Evolutionary conservation across 2,113 vertebrate species (phyloP), one percentile per base, ranked within the genome.

Genomic region (Equus quagga): DNA sequence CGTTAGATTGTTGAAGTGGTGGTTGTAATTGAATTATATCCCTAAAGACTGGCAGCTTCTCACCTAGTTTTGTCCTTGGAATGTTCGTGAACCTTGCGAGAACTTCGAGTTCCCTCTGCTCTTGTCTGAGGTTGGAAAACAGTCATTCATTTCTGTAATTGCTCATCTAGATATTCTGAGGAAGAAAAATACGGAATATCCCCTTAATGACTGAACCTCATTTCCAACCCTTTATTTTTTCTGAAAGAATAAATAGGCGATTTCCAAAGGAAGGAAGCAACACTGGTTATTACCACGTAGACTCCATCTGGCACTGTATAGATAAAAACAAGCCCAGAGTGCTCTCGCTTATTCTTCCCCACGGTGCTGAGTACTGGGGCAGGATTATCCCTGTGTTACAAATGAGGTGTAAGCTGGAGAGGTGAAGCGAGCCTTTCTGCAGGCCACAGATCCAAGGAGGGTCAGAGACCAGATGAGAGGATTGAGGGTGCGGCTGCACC

Each of bases 311-410:
- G 95, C 84, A 46, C 60, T 49, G 36, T 69, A 44, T n/a, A 95
- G 92, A 95, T 88, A 79, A 78, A 96, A 96, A 85, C 87, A 96
- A 76, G 78, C 67, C 76, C 83, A 72, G 46, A 94, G 79, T 54
- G 18, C 92, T 94, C 94, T 41, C 56, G 64, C 51, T 97, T 92
- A 72, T 70, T 95, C 93, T 94, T 86, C 46, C n/a, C 89, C 83
- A 73, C 76, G 76, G 89, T 26, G 17, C 80, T 78, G 70, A 33
- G 8, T 98, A 98, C 97, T 97, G 94, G 97, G 97, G 97, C 95
- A 95, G 97, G 93, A 94, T 96, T 95, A 79, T 67, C 87, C 97
- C 94, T 87, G 97, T 98, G 98, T 98, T 97, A 98, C 96, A 98
- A 98, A 98, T 98, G 94, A 98, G 92, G 90, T 2, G 11, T 49